phyloP scores from a whole-genome alignment of 92 coral and sea anemone genomes.

The Meandrina meandrites region DNA sequence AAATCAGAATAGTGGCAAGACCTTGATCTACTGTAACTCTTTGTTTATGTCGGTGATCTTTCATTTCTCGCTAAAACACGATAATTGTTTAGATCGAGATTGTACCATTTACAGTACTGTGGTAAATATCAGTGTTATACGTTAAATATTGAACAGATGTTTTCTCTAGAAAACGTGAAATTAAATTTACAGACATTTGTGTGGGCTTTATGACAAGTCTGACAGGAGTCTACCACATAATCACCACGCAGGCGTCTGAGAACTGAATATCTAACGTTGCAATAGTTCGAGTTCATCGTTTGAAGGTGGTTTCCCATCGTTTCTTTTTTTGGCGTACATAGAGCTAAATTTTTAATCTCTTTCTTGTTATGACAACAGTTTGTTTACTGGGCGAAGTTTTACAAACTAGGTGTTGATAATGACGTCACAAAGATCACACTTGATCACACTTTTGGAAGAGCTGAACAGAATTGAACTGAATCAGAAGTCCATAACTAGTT shows the following conservation, averaged over 20 bases:
- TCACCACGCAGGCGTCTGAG: too few species aligned
- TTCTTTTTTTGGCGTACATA: too few species aligned
- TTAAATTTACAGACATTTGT: neutral
- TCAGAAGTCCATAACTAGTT: too few species aligned
- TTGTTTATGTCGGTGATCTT: neutral
- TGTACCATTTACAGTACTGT: neutral
- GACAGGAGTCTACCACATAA: too few species aligned
- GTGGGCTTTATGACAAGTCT: neutral
- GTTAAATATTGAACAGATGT: neutral
- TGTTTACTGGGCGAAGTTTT: neutral
- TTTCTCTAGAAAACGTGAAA: neutral
- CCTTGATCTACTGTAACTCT: too few species aligned
- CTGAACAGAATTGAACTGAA: neutral
- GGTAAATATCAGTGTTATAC: neutral
- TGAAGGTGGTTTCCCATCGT: too few species aligned
- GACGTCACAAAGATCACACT: neutral
- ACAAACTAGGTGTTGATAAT: neutral
- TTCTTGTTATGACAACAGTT: neutral
- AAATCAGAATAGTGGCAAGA: too few species aligned
- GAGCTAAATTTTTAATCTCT: too few species aligned
- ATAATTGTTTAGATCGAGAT: neutral
- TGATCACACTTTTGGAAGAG: neutral
- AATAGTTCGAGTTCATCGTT: too few species aligned
- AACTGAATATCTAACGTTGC: too few species aligned
- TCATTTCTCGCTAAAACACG: neutral